Percentiles rank a stretch among this genome's conserved stretches.
Conservation (phyloP, 1,140 invertebrate genomes). For the Drosophila melanica region DNA sequence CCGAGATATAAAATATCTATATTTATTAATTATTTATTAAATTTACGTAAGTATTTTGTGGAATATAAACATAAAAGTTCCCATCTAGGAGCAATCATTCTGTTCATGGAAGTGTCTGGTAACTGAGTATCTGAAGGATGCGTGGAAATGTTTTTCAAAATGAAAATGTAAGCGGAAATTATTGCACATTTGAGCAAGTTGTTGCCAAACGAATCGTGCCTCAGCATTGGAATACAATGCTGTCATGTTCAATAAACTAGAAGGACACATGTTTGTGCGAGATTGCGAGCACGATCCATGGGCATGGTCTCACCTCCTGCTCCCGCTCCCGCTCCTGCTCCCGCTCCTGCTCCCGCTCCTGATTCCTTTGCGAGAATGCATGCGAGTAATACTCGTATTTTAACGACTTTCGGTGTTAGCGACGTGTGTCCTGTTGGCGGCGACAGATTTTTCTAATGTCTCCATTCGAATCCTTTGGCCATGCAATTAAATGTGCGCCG, state of each 20-base stretch:
- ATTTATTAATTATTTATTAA: too few relatives aligned
- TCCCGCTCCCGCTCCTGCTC: background rate
- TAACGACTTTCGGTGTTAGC: slow-evolving; percentile 50
- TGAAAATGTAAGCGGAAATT: background rate
- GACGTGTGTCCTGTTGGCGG: slow-evolving; percentile 64
- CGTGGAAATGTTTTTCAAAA: background rate
- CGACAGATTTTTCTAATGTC: slow-evolving; percentile 81
- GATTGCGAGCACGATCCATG: slow-evolving; percentile 37
- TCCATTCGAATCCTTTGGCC: slow-evolving; percentile 78
- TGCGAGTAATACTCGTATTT: slow-evolving; percentile 53
- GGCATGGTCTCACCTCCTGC: slow-evolving; percentile 13
- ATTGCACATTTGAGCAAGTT: slow-evolving; percentile 36
- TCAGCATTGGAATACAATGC: slow-evolving; percentile 5
- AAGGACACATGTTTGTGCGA: slow-evolving; percentile 36
- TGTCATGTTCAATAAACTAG: slow-evolving; percentile 52
- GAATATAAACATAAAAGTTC: too few relatives aligned
- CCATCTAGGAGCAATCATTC: too few relatives aligned
- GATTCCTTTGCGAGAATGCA: slow-evolving; percentile 9
- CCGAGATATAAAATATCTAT: too few relatives aligned
- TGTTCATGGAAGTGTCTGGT: background rate
- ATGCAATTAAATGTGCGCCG: slow-evolving; percentile 66
- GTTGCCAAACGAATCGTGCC: slow-evolving; percentile 21
- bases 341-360: background rate
- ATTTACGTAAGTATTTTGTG: too few relatives aligned
- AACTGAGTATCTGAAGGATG: background rate